Evolutionary conservation across 2,797 vertebrate species (phyloP).

Genomic region (Clarias platycephalus): DNA sequence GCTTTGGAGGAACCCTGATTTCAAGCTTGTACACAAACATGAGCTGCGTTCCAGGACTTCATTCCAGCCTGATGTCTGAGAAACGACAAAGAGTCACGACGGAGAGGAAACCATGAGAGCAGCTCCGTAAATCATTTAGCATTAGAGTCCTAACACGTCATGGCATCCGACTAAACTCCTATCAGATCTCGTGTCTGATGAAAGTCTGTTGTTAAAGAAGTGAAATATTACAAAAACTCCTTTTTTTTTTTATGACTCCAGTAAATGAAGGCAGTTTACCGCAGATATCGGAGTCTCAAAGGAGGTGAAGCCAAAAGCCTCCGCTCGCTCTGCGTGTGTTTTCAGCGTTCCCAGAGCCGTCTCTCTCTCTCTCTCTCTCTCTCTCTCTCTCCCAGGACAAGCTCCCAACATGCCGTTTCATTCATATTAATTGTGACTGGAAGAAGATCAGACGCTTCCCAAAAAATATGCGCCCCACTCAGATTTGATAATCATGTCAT

Average conservation of each 20-base stretch:
- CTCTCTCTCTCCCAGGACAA: slow-evolving; percentile 30
- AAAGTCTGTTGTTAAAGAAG: slow-evolving; percentile 9
- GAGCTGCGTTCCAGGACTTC: slow-evolving; percentile 35
- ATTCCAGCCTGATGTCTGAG: slow-evolving; percentile 24
- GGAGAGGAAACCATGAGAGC: not conserved
- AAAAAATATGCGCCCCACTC: slow-evolving; percentile 40
- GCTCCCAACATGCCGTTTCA: slow-evolving; percentile 44
- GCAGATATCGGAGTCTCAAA: slow-evolving; percentile 6
- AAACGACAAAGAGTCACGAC: slow-evolving; percentile 21
- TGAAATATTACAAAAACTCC: slow-evolving; percentile 9
- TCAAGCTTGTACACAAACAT: slow-evolving; percentile 55
- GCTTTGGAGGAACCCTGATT: slow-evolving; percentile 48
- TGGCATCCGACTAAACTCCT: not conserved
- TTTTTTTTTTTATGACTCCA: not conserved
- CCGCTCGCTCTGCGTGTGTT: slow-evolving; percentile 11
- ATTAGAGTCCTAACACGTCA: not conserved
- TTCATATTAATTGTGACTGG: slow-evolving; percentile 56
- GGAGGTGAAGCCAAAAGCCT: not conserved
- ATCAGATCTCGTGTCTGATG: not conserved
- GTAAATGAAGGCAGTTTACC: slow-evolving; percentile 1
- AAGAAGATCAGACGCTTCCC: slow-evolving; percentile 52
- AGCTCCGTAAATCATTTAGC: not conserved
- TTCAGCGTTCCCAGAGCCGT: slow-evolving; percentile 26
- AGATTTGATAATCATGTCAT: slow-evolving; percentile 56
- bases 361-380: not conserved